These are phyloP conservation scores for Agrochola lychnidis DNA, from an alignment of 2,888 invertebrate species.

Conservation along the genomic window DNA sequence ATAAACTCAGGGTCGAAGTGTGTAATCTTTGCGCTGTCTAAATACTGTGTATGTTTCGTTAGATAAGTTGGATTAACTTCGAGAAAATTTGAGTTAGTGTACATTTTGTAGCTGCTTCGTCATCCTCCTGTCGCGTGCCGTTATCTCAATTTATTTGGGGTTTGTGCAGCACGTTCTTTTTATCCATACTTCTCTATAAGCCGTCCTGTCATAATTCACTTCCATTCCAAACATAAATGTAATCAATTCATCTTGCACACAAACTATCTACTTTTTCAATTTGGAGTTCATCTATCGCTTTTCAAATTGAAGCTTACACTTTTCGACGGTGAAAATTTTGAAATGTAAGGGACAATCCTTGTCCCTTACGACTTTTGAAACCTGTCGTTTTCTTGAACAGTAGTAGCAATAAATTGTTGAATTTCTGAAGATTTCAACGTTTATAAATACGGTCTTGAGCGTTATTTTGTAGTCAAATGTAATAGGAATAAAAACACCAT, in stretches of 20 bases:
- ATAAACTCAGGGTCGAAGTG: constrained; percentile 58
- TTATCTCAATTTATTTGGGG: not conserved
- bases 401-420: too few species aligned
- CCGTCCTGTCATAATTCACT: not conserved
- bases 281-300: not conserved
- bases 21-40: constrained; percentile 44
- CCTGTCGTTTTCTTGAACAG: not conserved
- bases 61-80: constrained; percentile 15
- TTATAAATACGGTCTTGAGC: not conserved
- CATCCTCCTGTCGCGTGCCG: too few species aligned
- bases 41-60: constrained; percentile 11
- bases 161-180: not conserved
- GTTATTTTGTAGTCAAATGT: not conserved
- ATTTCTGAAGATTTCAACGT: not conserved
- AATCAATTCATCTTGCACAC: not conserved
- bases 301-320: not conserved
- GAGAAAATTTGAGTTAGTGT: not conserved
- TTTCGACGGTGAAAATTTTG: too few species aligned
- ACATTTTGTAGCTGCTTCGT: not conserved
- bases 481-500: not conserved
- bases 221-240: not conserved
- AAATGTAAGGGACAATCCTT: not conserved
- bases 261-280: not conserved
- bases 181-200: not conserved
- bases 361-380: not conserved